Percentiles rank a stretch among this genome's conserved stretches.
These are phyloP conservation scores for Brachionus sp. DNA, from an alignment of 1,140 invertebrate genomes.

Conservation along the genomic window DNA sequence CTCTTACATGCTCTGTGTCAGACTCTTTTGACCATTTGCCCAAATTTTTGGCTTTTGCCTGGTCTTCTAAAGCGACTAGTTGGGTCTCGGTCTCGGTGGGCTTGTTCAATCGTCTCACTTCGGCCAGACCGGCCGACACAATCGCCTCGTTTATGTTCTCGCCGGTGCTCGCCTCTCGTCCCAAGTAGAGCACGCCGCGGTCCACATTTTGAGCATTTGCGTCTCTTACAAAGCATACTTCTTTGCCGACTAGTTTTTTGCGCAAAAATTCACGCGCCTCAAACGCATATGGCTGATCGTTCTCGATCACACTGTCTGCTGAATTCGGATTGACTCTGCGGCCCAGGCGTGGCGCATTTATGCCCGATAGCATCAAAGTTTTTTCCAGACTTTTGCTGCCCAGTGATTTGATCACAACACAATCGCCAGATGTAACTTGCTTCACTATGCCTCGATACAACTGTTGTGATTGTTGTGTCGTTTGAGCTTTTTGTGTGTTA, in stretches of 20 bases:
- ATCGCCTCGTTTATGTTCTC: slow-evolving; percentile 83
- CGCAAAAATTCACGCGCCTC: slow-evolving; percentile 88
- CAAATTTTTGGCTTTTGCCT: slow-evolving; percentile 77
- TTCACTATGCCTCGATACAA: slow-evolving; percentile 29
- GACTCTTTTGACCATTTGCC: slow-evolving; percentile 72
- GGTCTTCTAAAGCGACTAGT: slow-evolving; percentile 81
- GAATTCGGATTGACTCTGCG: not conserved
- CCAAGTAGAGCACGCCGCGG: slow-evolving; percentile 81
- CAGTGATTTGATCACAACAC: not conserved
- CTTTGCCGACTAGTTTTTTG: slow-evolving; percentile 83
- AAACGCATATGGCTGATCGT: slow-evolving; percentile 77
- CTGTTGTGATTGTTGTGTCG: not conserved
- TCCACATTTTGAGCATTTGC: slow-evolving; percentile 67
- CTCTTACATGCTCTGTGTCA: slow-evolving; percentile 69
- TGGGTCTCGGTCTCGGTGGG: slow-evolving; percentile 55
- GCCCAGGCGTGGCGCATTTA: slow-evolving; percentile 39
- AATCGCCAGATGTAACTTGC: slow-evolving; percentile 27
- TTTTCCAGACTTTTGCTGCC: slow-evolving; percentile 18
- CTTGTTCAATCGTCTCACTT: slow-evolving; percentile 73
- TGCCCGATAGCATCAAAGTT: not conserved
- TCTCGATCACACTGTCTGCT: not conserved
- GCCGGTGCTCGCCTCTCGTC: slow-evolving; percentile 69
- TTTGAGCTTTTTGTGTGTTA: not conserved
- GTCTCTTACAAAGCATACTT: slow-evolving; percentile 72
- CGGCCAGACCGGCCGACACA: slow-evolving; percentile 79